phyloP scores from a whole-genome alignment of 2,888 invertebrate species.

The Diogma glabrata region DNA sequence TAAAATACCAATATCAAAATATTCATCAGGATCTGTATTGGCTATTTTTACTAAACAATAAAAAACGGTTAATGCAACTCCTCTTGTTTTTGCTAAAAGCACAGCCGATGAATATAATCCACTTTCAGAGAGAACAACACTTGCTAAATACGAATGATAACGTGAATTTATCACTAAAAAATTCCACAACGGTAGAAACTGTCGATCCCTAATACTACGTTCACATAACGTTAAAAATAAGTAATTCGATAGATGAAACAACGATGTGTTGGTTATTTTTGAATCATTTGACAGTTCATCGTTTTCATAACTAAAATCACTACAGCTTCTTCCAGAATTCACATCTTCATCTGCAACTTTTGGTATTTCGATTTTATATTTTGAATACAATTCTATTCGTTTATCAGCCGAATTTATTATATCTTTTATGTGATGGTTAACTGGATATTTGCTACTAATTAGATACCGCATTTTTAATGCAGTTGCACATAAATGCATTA shows the following conservation, averaged over 20 bases:
- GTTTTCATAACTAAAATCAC: slow-evolving; percentile 31
- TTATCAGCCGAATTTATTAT: slow-evolving; percentile 18
- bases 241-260: slow-evolving; percentile 37
- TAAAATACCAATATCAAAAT: slow-evolving; percentile 35
- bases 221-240: slow-evolving; percentile 34
- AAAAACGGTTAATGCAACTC: slow-evolving; percentile 35
- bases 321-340: slow-evolving; percentile 29
- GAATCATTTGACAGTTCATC: slow-evolving; percentile 32
- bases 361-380: slow-evolving; percentile 3
- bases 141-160: slow-evolving; percentile 37
- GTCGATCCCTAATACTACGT: slow-evolving; percentile 34
- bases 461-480: slow-evolving; percentile 33
- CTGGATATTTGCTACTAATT: slow-evolving; percentile 28
- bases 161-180: slow-evolving; percentile 34
- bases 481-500: slow-evolving; percentile 37
- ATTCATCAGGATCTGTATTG: slow-evolving; percentile 31
- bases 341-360: slow-evolving; percentile 17
- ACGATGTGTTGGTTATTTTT: slow-evolving; percentile 37
- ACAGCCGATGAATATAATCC: slow-evolving; percentile 35
- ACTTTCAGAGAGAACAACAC: slow-evolving; percentile 37
- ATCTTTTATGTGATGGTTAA: slow-evolving; percentile 26
- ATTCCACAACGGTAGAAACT: slow-evolving; percentile 36
- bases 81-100: slow-evolving; percentile 32
- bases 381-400: slow-evolving; percentile 16
- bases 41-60: slow-evolving; percentile 34